Evolutionary conservation across 2,888 invertebrate genomes (phyloP).

Genomic region (Stenodema calcarata): DNA sequence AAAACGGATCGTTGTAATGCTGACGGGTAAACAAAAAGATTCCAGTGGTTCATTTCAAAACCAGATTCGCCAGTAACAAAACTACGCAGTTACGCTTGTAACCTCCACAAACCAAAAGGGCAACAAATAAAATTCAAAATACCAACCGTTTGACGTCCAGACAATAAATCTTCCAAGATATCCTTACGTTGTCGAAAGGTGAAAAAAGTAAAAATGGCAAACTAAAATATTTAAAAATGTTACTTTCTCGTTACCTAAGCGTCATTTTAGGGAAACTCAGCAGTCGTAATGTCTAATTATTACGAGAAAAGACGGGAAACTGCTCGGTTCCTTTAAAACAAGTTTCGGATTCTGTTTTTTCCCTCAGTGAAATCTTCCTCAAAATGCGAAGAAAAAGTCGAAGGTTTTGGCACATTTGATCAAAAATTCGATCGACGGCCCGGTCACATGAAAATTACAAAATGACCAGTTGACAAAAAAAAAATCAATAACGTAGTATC

Average conservation of each 20-base stretch:
- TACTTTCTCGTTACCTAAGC: not conserved
- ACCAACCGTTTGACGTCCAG: not conserved
- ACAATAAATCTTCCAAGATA: not conserved
- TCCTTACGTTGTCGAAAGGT: not conserved
- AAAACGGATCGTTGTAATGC: too few species aligned
- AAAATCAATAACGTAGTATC: not conserved
- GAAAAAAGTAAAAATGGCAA: not conserved
- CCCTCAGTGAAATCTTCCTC: not conserved
- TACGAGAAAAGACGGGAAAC: not conserved
- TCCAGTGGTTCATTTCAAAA: too few species aligned
- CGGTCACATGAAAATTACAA: not conserved
- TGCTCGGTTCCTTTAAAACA: not conserved
- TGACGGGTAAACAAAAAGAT: too few species aligned
- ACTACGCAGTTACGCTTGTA: too few species aligned
- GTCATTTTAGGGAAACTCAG: not conserved
- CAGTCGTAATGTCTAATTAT: not conserved
- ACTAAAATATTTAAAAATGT: not conserved
- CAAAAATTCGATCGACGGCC: not conserved
- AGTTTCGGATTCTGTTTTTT: not conserved
- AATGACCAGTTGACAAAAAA: not conserved
- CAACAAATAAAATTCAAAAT: not conserved
- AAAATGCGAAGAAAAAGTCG: not conserved
- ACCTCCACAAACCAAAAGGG: too few species aligned
- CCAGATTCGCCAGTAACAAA: too few species aligned
- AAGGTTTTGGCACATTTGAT: not conserved